These are phyloP conservation scores for Julus scanicus DNA, from an alignment of 2,888 invertebrate genomes.

Conservation along the genomic window DNA sequence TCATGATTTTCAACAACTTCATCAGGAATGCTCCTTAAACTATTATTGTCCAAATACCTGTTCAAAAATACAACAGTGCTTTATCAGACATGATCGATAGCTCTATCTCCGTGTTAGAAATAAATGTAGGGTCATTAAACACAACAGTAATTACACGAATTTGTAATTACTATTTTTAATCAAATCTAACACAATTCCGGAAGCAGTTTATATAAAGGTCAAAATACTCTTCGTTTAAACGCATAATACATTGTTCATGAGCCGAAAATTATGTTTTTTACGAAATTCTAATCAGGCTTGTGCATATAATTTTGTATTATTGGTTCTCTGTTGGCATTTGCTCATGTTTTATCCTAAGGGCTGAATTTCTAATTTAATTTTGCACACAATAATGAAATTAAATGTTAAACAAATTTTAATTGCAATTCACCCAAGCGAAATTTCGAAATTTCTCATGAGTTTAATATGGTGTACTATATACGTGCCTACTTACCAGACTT, in stretches of 20 bases:
- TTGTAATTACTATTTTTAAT: conserved; percentile 3
- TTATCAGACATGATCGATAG: background rate
- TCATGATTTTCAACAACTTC: background rate
- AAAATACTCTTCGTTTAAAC: background rate
- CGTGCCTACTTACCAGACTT: background rate
- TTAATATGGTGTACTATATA: background rate
- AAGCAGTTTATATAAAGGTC: background rate
- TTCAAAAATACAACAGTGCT: background rate
- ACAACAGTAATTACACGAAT: background rate
- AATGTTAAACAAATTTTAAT: background rate
- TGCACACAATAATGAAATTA: background rate
- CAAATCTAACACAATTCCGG: background rate
- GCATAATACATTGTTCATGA: background rate
- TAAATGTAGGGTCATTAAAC: too few relatives aligned
- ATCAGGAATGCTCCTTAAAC: background rate
- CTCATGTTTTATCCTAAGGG: background rate
- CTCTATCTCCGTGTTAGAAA: background rate
- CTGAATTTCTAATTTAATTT: background rate
- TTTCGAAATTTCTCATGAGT: background rate
- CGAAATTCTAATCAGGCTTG: background rate
- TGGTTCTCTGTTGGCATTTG: background rate
- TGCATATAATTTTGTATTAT: background rate
- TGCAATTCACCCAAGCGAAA: background rate
- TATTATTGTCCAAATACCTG: background rate
- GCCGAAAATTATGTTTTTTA: background rate